These are phyloP conservation scores for Deilephila porcellus DNA, from an alignment of 2,888 invertebrate species.

Conservation along the genomic window DNA sequence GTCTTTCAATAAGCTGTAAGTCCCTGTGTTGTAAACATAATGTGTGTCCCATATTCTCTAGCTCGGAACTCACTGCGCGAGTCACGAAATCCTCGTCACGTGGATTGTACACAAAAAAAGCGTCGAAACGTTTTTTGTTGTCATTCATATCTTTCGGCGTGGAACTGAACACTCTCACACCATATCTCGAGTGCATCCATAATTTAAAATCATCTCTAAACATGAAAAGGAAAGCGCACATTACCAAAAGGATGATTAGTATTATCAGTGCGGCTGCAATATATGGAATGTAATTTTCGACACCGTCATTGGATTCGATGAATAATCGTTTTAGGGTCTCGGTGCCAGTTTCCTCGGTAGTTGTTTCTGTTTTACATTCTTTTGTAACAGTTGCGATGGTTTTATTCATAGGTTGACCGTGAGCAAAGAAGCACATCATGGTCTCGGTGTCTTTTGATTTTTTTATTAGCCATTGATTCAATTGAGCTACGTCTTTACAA, in stretches of 20 bases:
- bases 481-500: conserved; percentile 88
- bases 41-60: conserved; percentile 87
- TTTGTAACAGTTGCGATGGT: conserved; percentile 77
- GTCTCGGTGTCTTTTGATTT: conserved; percentile 87
- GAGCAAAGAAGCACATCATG: conserved; percentile 87
- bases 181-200: conserved; percentile 92
- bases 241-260: conserved; percentile 87
- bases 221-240: conserved; percentile 88
- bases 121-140: conserved; percentile 90
- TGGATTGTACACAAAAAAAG: conserved; percentile 94
- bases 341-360: conserved; percentile 86
- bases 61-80: conserved; percentile 88
- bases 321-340: conserved; percentile 83
- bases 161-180: conserved; percentile 89
- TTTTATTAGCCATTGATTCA: conserved; percentile 89
- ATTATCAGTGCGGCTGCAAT: conserved; percentile 89
- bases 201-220: conserved; percentile 91
- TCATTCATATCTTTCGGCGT: conserved; percentile 82
- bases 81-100: conserved; percentile 90
- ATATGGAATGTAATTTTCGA: conserved; percentile 90
- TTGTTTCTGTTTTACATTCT: conserved; percentile 87
- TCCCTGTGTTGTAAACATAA: conserved; percentile 89
- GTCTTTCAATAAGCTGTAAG: conserved; percentile 84
- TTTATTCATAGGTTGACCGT: conserved; percentile 79
- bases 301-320: conserved; percentile 87